Conservation (phyloP, 30 jellyfish, hydroid and myxozoan genomes). For the Chrysaora quinquecirrha region DNA sequence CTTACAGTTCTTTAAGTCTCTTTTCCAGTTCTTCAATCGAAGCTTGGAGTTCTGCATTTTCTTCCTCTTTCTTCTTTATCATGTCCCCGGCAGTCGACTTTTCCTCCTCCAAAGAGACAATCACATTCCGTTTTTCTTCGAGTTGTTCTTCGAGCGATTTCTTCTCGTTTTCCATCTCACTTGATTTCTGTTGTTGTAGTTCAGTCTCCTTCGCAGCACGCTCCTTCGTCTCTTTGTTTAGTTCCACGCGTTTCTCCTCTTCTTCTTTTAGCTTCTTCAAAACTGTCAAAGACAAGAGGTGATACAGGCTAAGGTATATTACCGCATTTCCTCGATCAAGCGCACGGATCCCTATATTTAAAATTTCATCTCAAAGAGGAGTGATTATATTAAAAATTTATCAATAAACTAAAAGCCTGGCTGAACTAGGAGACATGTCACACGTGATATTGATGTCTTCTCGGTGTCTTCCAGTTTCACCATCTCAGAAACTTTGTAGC, state of each 20-base stretch:
- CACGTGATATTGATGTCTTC: too few relatives aligned
- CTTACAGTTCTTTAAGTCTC: conserved; percentile 71
- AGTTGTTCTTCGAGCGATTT: conserved; percentile 44
- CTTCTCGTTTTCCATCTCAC: conserved; percentile 58
- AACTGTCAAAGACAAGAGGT: conserved; percentile 7
- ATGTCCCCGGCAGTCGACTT: conserved; percentile 36
- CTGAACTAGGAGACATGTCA: too few relatives aligned
- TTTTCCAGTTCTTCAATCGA: conserved; percentile 48
- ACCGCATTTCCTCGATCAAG: too few relatives aligned
- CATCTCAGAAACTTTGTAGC: too few relatives aligned
- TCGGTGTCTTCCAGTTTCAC: too few relatives aligned
- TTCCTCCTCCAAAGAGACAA: conserved; percentile 49
- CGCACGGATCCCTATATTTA: too few relatives aligned
- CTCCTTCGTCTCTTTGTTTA: conserved; percentile 24
- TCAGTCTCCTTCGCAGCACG: conserved; percentile 49
- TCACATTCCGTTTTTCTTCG: conserved; percentile 25
- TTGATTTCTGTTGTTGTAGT: conserved; percentile 43
- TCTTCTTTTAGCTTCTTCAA: conserved; percentile 44
- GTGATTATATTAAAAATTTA: too few relatives aligned
- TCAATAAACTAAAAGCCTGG: too few relatives aligned
- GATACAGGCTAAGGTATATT: not conserved
- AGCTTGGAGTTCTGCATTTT: conserved; percentile 25
- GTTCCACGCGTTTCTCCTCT: conserved; percentile 35
- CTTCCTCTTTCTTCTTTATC: conserved; percentile 36
- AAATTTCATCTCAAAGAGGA: too few relatives aligned